These are phyloP conservation scores for Epinephelus malabaricus DNA, from an alignment of 2,797 vertebrate species.

Conservation along the genomic window DNA sequence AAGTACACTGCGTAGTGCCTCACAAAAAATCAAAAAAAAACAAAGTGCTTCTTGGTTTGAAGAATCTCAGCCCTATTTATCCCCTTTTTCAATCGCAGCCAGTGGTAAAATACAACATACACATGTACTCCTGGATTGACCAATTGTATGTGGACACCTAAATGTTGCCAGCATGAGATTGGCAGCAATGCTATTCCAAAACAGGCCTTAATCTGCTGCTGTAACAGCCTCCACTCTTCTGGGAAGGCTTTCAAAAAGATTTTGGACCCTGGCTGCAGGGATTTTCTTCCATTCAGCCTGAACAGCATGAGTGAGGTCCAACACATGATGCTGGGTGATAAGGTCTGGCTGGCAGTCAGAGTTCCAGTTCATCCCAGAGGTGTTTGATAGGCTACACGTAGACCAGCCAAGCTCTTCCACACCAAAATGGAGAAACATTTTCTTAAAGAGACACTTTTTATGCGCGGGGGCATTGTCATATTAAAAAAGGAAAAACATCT, in stretches of 20 bases:
- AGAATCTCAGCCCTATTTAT: too few species aligned
- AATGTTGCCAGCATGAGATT: not conserved
- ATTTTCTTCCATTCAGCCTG: conserved; percentile 41
- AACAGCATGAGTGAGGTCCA: conserved; percentile 40
- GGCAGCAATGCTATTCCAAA: conserved; percentile 3
- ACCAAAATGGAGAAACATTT: not conserved
- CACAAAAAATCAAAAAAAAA: too few species aligned
- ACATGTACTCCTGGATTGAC: not conserved
- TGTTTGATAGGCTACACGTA: conserved; percentile 6
- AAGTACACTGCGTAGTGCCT: too few species aligned
- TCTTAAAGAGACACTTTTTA: not conserved
- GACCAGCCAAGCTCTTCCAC: conserved; percentile 16
- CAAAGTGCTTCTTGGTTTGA: too few species aligned
- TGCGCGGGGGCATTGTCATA: not conserved
- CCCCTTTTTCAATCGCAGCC: too few species aligned
- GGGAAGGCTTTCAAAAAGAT: conserved; percentile 37
- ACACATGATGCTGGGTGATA: conserved; percentile 31
- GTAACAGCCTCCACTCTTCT: not conserved
- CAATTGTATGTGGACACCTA: not conserved
- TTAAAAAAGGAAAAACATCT: not conserved
- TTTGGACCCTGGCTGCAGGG: conserved; percentile 42
- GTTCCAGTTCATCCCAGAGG: conserved; percentile 34
- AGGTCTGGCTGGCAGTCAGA: conserved; percentile 24
- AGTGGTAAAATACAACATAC: not conserved
- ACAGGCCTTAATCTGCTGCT: conserved; percentile 28